A percentile compares a stretch with the other conserved stretches of the same genome.
Conservation (phyloP, 1,140 invertebrate genomes). For the Papilio dardanus region DNA sequence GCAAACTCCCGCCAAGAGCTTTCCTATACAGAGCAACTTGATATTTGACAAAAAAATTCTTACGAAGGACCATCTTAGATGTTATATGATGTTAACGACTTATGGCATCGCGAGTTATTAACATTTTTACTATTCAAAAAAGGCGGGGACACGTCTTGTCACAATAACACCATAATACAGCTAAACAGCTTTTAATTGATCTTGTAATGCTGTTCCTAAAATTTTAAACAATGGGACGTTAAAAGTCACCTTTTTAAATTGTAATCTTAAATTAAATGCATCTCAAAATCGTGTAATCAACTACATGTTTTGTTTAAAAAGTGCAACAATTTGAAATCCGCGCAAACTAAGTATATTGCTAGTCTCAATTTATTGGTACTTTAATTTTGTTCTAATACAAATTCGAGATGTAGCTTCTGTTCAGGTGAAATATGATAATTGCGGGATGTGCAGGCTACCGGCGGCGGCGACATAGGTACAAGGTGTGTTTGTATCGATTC, state of each 20-base stretch:
- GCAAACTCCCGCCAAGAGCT: constrained; percentile 55
- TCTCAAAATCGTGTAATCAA: not conserved
- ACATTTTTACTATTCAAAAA: constrained; percentile 44
- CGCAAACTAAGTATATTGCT: too few relatives aligned
- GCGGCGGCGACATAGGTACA: too few relatives aligned
- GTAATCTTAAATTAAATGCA: not conserved
- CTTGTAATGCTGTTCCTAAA: not conserved
- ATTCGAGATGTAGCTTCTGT: not conserved
- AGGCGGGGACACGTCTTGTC: constrained; percentile 13
- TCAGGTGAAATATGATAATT: constrained; percentile 8
- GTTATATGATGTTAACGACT: constrained; percentile 50
- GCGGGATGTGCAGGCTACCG: not conserved
- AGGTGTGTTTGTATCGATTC: constrained; percentile 45
- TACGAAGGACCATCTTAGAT: constrained; percentile 66
- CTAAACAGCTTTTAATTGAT: not conserved
- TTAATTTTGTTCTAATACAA: not conserved
- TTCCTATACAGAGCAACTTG: constrained; percentile 69
- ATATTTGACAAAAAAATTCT: constrained; percentile 62
- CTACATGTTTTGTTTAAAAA: not conserved
- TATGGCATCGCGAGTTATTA: constrained; percentile 48
- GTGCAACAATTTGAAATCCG: not conserved
- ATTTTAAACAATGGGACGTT: not conserved
- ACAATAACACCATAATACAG: constrained; percentile 15
- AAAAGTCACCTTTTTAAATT: not conserved
- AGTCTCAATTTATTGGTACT: too few relatives aligned